phyloP scores from a whole-genome alignment of 2,888 invertebrate genomes.

The Eupithecia exiguata region DNA sequence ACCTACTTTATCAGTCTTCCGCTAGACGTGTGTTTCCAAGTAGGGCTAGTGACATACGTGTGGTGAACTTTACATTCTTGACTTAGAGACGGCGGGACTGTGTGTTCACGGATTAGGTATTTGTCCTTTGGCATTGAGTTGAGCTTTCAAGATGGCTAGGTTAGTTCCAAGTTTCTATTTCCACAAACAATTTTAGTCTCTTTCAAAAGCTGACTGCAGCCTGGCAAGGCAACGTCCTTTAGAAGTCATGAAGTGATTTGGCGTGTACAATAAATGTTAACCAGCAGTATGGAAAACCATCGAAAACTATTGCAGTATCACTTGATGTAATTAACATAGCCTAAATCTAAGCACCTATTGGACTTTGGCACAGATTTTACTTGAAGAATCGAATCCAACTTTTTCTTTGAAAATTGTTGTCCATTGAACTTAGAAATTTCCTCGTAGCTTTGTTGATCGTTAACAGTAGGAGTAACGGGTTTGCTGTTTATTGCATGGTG shows the following conservation, averaged over 20 bases:
- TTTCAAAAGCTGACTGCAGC: background rate
- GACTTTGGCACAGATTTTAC: background rate
- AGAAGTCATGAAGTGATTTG: background rate
- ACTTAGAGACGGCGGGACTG: background rate
- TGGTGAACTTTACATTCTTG: background rate
- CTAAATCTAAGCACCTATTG: background rate
- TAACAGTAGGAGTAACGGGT: slow-evolving; percentile 37
- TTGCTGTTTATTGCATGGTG: slow-evolving; percentile 23
- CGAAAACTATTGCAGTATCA: background rate
- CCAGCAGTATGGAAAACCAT: background rate
- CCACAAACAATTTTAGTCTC: background rate
- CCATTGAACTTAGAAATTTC: slow-evolving; percentile 2
- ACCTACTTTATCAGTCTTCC: slow-evolving; percentile 22
- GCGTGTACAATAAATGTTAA: background rate
- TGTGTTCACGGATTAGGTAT: background rate
- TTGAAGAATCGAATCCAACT: background rate
- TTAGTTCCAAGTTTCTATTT: background rate
- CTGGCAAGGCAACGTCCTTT: background rate
- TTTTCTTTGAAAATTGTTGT: slow-evolving; percentile 1
- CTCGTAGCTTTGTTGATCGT: slow-evolving; percentile 11
- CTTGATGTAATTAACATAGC: background rate
- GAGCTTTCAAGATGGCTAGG: background rate
- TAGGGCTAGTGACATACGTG: slow-evolving; percentile 9
- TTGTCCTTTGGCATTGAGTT: background rate
- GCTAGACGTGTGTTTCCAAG: slow-evolving; percentile 16